Percentiles rank a stretch among this genome's conserved stretches.
These are phyloP conservation scores for Heterochromis multidens DNA, from an alignment of 2,113 vertebrate species.

Conservation along the genomic window DNA sequence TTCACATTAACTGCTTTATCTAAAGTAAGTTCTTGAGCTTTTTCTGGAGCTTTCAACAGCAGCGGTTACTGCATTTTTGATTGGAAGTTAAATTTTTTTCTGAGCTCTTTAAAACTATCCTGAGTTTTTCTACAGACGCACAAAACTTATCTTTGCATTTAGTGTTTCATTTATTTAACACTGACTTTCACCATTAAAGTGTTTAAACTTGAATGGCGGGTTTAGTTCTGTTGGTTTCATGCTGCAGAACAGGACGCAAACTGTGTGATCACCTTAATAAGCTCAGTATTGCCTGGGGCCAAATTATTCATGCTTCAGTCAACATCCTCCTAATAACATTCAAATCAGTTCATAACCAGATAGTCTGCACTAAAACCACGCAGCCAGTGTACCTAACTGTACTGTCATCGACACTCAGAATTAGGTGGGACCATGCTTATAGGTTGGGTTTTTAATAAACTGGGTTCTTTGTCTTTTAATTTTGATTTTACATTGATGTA, in stretches of 20 bases:
- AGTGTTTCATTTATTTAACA: background rate
- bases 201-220: background rate
- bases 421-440: background rate
- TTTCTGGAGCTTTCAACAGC: background rate
- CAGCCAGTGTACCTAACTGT: background rate
- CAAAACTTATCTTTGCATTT: background rate
- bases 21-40: background rate
- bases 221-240: background rate
- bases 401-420: background rate
- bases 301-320: background rate
- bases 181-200: background rate
- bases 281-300: background rate
- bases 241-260: rapidly evolving
- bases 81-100: background rate
- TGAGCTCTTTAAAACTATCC: background rate
- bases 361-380: background rate
- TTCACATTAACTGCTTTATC: background rate
- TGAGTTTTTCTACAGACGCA: background rate
- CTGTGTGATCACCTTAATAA: background rate
- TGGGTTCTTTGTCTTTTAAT: background rate
- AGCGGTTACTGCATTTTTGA: background rate
- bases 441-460: background rate
- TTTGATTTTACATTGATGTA: background rate
- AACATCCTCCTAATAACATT: background rate
- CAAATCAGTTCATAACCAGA: background rate